Evolutionary conservation across 1,140 invertebrate species (phyloP).

Genomic region (Lepidotrigona ventralis): DNA sequence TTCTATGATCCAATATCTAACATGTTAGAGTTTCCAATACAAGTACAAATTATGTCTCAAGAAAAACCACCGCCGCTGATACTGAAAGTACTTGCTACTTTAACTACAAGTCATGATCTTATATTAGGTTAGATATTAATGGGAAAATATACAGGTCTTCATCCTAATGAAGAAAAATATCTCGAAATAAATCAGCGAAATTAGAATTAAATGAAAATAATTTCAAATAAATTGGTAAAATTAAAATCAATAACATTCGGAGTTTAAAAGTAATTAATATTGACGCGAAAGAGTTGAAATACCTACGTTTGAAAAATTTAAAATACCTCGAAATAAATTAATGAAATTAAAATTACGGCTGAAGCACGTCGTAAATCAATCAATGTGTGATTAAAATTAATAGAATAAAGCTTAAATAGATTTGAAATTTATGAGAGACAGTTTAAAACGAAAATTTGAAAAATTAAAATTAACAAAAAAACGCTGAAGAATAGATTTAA

Average conservation of each 20-base stretch:
- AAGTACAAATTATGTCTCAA: not conserved
- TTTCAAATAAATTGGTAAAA: not conserved
- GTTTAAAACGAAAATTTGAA: not conserved
- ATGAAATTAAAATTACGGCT: not conserved
- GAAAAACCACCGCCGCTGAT: constrained; percentile 15
- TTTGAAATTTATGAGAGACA: not conserved
- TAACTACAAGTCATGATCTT: constrained; percentile 13
- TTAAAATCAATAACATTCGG: not conserved
- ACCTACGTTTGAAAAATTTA: no score
- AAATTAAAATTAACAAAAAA: not conserved
- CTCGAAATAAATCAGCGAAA: not conserved
- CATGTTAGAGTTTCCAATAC: constrained; percentile 18
- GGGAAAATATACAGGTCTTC: no score
- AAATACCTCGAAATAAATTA: no score
- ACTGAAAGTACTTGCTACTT: constrained; percentile 14
- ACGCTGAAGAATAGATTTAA: no score
- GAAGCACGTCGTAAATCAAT: not conserved
- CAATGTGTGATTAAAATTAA: not conserved
- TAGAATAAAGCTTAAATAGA: not conserved
- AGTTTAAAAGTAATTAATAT: no score
- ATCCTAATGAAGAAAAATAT: no score
- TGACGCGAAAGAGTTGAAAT: no score
- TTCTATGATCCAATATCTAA: not conserved
- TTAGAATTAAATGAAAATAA: not conserved
- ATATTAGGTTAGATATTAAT: constrained; percentile 1